Evolutionary conservation across 1,140 invertebrate genomes (phyloP), one percentile per base, ranked within the genome.

Genomic region (Calliopsis andreniformis): DNA sequence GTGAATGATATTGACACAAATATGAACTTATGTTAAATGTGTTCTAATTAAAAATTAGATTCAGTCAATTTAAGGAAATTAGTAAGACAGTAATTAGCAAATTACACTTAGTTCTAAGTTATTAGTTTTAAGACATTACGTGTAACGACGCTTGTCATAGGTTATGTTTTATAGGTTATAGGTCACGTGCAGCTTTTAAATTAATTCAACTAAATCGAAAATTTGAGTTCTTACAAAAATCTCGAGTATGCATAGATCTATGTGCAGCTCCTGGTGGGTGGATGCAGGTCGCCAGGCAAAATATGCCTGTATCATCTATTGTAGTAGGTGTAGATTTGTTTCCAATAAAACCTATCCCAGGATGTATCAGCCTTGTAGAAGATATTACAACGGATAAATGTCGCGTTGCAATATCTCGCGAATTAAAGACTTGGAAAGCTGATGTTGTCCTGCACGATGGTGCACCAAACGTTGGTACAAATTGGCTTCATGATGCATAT

Each of bases 261-360:
- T 99, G 99, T 93, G 99, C 99, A 23, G 99, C 99, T 8, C 99
- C 99, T 8, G 99, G 99, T 90, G 99, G 99, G 86, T 99, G 99
- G 99, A 98, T 99, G 95, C 99, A 99, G 93, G 99, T 99, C n/a
- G 98, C 98, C 51, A 96, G 97, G 87, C 96, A 99, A 89, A 98
- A 99, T 90, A 99, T 99, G 97, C 98, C 99, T 0, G 94, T 99
- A 0, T 99, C 98, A 0, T 98, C 98, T 88, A 93, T 99, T 51
- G 97, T 99, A 6, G 94, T 99, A 66, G 97, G 98, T 78, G 96
- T 99, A 30, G 99, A 99, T 95, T 94, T 99, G 82, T 99, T 96
- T 82, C 97, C 98, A 0, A 99, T 99, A 62, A 98, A 97, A 88
- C 94, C 97, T 3, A 96, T 99, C 68, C 95, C 96, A 0, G 98